A percentile compares a stretch with the other conserved stretches of the same genome.
Evolutionary conservation across 1,140 invertebrate species (phyloP).

Genomic region (Drosophila virilis): DNA sequence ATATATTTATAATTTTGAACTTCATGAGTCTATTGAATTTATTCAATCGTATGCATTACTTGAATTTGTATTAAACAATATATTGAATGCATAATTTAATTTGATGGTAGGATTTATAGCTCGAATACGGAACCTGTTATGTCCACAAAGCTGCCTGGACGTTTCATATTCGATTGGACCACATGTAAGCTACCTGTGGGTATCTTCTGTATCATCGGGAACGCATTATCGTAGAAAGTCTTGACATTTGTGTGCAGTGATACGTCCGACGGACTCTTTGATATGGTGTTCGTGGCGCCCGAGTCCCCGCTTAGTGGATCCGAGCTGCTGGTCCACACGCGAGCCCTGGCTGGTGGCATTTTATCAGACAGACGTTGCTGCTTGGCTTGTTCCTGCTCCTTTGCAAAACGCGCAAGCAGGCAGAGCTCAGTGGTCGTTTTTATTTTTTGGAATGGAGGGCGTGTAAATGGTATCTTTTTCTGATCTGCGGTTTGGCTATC

Average conservation of each 20-base stretch:
- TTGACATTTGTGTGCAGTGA: conserved; percentile 21
- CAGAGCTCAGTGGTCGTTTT: conserved; percentile 15
- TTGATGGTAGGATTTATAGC: neutral
- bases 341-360: neutral
- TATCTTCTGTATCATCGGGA: conserved; percentile 33
- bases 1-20: too few species aligned
- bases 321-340: conserved; percentile 53
- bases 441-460: neutral
- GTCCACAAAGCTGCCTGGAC: conserved; percentile 57
- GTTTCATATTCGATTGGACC: conserved; percentile 65
- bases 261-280: conserved; percentile 24
- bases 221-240: conserved; percentile 26
- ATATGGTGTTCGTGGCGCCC: conserved; percentile 21
- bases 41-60: too few species aligned
- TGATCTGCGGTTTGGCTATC: neutral
- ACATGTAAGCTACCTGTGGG: conserved; percentile 37
- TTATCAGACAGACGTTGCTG: neutral
- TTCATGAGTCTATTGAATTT: too few species aligned
- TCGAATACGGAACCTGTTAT: conserved; percentile 51
- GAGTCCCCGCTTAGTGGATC: conserved; percentile 34
- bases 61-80: neutral
- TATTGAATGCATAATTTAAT: too few species aligned
- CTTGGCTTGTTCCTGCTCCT: neutral
- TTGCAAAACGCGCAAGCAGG: neutral
- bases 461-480: neutral